phyloP scores from a whole-genome alignment of 2,113 vertebrate species.

The Arvicanthis niloticus region DNA sequence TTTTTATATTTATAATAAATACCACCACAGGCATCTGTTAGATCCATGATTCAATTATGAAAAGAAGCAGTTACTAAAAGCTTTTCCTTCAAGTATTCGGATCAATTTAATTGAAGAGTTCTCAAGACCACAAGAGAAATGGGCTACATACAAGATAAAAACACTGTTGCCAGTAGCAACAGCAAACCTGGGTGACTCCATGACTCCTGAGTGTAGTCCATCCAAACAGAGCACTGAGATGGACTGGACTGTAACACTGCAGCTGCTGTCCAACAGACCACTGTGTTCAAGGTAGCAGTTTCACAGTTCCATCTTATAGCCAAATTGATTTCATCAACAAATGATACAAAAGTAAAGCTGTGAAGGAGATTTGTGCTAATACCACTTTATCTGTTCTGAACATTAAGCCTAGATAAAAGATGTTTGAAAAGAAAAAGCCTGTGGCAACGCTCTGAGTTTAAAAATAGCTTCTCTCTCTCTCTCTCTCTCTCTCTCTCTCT shows the following conservation, averaged over 20 bases:
- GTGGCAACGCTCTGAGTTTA: neutral
- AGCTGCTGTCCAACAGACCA: neutral
- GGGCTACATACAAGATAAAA: slow-evolving; percentile 3
- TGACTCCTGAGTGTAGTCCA: neutral
- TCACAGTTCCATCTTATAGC: neutral
- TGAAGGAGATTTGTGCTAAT: neutral
- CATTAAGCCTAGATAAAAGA: neutral
- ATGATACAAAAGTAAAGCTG: neutral
- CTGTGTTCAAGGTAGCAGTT: neutral
- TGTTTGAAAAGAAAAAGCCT: neutral
- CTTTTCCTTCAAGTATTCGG: neutral
- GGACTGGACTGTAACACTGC: neutral
- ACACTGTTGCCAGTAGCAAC: slow-evolving; percentile 52
- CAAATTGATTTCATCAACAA: neutral
- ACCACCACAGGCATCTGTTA: neutral
- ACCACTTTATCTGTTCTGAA: neutral
- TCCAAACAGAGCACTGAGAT: neutral
- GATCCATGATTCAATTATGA: slow-evolving; percentile 3
- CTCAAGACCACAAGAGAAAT: slow-evolving; percentile 43
- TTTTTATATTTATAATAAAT: slow-evolving; percentile 23
- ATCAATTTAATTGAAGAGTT: slow-evolving; percentile 58
- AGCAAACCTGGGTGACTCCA: neutral
- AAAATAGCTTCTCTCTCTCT: neutral
- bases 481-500: no score
- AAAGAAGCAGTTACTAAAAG: neutral